Evolutionary conservation across 1,140 invertebrate species (phyloP).

Genomic region (Cylas formicarius): DNA sequence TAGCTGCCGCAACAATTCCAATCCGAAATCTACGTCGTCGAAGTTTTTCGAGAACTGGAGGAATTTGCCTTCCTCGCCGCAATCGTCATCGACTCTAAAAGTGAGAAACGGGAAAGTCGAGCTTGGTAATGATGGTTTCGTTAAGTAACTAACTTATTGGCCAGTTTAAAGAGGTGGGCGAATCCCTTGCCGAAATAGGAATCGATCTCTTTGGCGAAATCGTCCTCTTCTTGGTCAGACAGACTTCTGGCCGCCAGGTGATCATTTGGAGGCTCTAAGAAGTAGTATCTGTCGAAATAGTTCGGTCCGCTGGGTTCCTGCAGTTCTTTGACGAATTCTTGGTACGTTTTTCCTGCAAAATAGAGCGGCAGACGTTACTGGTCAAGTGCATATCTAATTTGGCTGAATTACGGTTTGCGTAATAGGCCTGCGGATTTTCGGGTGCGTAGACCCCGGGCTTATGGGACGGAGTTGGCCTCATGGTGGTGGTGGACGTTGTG

Average conservation of each 20-base stretch:
- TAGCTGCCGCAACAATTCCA: constrained; percentile 23
- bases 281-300: constrained; percentile 31
- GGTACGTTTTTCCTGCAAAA: constrained; percentile 16
- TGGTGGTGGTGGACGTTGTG: constrained; percentile 31
- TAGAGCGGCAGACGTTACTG: not conserved
- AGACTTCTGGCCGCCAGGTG: not conserved
- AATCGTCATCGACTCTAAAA: constrained; percentile 15
- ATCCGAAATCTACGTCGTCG: constrained; percentile 29
- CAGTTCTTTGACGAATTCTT: constrained; percentile 22
- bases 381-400: too few species aligned
- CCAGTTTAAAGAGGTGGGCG: constrained; percentile 23
- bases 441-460: constrained; percentile 49
- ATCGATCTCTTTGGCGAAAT: constrained; percentile 21
- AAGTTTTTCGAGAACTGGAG: constrained; percentile 30
- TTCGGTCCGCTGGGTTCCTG: constrained; percentile 18
- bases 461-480: constrained; percentile 43
- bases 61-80: constrained; percentile 21
- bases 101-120: constrained; percentile 1
- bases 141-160: constrained; percentile 19
- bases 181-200: constrained; percentile 30
- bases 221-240: constrained; percentile 7
- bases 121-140: not conserved
- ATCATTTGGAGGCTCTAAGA: not conserved
- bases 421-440: constrained; percentile 39
- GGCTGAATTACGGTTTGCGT: too few species aligned